phyloP scores from a whole-genome alignment of 2,797 vertebrate species.

The Mus caroli region DNA sequence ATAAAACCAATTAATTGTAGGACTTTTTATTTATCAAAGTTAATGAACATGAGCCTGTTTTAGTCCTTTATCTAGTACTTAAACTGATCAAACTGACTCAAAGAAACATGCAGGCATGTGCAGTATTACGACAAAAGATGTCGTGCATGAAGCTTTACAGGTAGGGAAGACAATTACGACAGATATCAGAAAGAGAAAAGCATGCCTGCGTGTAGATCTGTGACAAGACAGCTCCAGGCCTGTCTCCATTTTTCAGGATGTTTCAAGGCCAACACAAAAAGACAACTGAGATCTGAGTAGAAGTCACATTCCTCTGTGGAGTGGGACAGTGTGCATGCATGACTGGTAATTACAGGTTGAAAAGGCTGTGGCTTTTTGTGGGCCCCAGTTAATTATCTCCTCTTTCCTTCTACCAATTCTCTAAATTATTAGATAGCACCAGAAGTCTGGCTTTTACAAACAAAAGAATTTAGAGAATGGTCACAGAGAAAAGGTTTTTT shows the following conservation, averaged over 20 bases:
- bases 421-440: conserved; percentile 25
- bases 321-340: not conserved
- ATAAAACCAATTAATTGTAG: conserved; percentile 31
- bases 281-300: not conserved
- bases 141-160: not conserved
- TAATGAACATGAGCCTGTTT: conserved; percentile 25
- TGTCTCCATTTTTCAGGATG: not conserved
- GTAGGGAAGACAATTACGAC: conserved; percentile 13
- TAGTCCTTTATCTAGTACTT: conserved; percentile 8
- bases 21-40: conserved; percentile 9
- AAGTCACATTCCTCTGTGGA: not conserved
- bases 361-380: not conserved
- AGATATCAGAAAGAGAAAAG: not conserved
- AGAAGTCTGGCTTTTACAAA: conserved; percentile 50
- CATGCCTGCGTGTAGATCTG: not conserved
- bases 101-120: not conserved
- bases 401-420: not conserved
- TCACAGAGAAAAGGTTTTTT: conserved; percentile 3
- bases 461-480: conserved; percentile 16
- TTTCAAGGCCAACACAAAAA: conserved; percentile 33
- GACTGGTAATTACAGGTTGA: not conserved
- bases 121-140: not conserved
- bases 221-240: not conserved
- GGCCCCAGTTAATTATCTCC: not conserved
- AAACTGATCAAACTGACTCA: conserved; percentile 6